Evolutionary conservation across 2,797 vertebrate genomes (phyloP), one percentile per base, ranked within the genome.

Genomic region (Macropus fuliginosus): DNA sequence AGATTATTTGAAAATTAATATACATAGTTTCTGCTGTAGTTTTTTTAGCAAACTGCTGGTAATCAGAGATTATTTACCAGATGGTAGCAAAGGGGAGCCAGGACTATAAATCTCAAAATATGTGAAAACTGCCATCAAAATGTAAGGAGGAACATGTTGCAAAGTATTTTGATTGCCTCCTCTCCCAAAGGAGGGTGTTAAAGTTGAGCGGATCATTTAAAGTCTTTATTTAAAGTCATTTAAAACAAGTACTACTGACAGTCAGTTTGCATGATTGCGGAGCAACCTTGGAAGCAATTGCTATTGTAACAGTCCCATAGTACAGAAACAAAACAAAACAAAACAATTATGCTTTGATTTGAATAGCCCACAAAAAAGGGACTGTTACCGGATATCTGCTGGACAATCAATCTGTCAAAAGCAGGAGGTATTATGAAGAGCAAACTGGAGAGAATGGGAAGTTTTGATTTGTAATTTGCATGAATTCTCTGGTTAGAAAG

Each of bases 281-380:
- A 91, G 12, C 13, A 92, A 74, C 5, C 11, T 93, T 94, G 91
- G 96, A 98, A 97, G 90, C 18, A 93, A 66, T 91, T 96, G 94
- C 57, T 93, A 16, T 93, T 74, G 96, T 96, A 56, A 90, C 92
- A 93, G 90, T 87, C 56, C 46, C 89, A 90, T 34, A 94, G 0
- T 94, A 91, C 93, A 94, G 81, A 27, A 93, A 97, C 94, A 97
- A 28, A 95, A 96, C 94, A 97, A 28, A 95, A 96, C 96, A 55
- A 34, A 97, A 8, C 27, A 95, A 90, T 93, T 56, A 90, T 90
- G 96, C 97, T 97, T 56, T 97, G 54, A 95, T 97, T 95, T 94
- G 40, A 54, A 91, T 94, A 96, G 91, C 81, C 90, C 28, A 95
- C 92, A 94, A 92, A 97, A 96, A 97, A 95, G 91, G 95, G 9